phyloP scores from a whole-genome alignment of 1,140 invertebrate genomes.

The Temnothorax longispinosus region DNA sequence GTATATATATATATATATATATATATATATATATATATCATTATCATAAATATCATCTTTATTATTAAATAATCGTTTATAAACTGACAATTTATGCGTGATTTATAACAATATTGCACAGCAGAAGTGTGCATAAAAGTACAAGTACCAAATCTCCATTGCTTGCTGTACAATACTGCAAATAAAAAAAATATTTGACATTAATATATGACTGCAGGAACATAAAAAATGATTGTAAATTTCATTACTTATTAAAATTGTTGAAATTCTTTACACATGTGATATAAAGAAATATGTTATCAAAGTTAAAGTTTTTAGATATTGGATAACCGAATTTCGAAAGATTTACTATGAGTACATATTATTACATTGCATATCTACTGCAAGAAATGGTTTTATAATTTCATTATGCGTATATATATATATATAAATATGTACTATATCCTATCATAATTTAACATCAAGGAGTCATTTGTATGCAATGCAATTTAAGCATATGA shows the following conservation, averaged over 20 bases:
- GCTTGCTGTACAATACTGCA: constrained; percentile 29
- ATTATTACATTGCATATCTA: constrained; percentile 6
- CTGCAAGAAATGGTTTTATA: constrained; percentile 17
- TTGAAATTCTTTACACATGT: not conserved
- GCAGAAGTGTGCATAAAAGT: constrained; percentile 24
- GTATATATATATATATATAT: not conserved
- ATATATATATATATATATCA: not conserved
- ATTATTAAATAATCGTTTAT: constrained; percentile 37
- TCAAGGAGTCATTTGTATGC: constrained; percentile 24
- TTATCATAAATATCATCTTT: constrained; percentile 14
- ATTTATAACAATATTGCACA: constrained; percentile 45
- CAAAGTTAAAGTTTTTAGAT: constrained; percentile 4
- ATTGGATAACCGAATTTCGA: constrained; percentile 16
- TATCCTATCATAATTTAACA: constrained; percentile 27
- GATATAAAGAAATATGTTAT: constrained; percentile 5
- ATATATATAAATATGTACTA: not conserved
- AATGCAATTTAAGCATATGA: constrained; percentile 31
- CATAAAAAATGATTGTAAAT: constrained; percentile 37
- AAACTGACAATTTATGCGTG: constrained; percentile 24
- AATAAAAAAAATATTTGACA: constrained; percentile 14
- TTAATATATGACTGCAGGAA: constrained; percentile 3
- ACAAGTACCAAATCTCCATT: constrained; percentile 44
- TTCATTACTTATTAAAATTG: not conserved
- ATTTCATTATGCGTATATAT: constrained; percentile 7
- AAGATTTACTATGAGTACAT: not conserved